These are phyloP conservation scores for Conchocele bisecta DNA, from an alignment of 2,888 invertebrate genomes.

Conservation along the genomic window DNA sequence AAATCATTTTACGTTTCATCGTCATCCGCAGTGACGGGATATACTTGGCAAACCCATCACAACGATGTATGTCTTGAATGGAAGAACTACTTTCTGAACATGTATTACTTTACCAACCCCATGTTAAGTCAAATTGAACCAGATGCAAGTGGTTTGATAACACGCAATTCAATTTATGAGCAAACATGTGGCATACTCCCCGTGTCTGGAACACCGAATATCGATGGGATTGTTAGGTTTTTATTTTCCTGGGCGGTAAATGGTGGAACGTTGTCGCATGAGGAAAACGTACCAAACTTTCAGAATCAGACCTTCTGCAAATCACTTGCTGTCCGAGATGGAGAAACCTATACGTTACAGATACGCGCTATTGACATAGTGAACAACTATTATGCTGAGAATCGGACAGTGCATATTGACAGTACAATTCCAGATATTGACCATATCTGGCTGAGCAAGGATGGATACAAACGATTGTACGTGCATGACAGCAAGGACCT, in stretches of 20 bases:
- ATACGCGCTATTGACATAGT: conserved; percentile 57
- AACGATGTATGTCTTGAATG: conserved; percentile 47
- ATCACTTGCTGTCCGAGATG: conserved; percentile 40
- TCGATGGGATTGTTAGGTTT: conserved; percentile 52
- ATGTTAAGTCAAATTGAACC: conserved; percentile 33
- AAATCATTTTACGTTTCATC: conserved; percentile 35
- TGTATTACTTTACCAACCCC: conserved; percentile 19
- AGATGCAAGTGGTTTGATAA: conserved; percentile 44
- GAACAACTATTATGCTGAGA: conserved; percentile 40
- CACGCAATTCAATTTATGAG: conserved; percentile 56
- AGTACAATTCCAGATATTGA: conserved; percentile 53
- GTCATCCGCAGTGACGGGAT: conserved; percentile 30
- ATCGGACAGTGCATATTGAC: conserved; percentile 54
- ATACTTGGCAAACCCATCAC: conserved; percentile 56
- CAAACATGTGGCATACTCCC: conserved; percentile 49
- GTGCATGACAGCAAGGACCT: conserved; percentile 61
- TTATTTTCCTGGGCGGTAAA: conserved; percentile 35
- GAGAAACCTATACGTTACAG: conserved; percentile 48
- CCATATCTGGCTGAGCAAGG: conserved; percentile 54
- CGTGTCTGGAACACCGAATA: conserved; percentile 56
- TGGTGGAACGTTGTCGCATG: background rate
- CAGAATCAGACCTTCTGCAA: conserved; percentile 43
- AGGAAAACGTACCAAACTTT: conserved; percentile 41
- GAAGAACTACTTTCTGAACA: conserved; percentile 52
- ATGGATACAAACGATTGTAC: conserved; percentile 49